Conservation (phyloP, 1,140 invertebrate genomes). For the Lerema accius region DNA sequence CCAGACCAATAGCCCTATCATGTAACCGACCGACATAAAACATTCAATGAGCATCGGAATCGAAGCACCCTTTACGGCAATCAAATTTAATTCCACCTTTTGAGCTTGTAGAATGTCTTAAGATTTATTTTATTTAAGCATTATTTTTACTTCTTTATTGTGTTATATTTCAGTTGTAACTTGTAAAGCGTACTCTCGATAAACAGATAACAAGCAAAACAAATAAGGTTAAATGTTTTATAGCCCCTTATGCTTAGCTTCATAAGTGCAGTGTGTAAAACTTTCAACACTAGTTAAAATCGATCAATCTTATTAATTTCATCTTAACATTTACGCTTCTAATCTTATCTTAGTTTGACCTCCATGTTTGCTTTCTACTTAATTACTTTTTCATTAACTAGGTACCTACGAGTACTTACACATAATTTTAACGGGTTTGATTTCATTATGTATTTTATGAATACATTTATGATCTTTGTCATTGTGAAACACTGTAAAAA, state of each 20-base stretch:
- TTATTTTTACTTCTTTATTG: background rate
- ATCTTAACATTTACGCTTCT: background rate
- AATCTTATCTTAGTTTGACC: background rate
- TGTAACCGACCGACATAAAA: slow-evolving; percentile 44
- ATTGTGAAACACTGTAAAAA: too few relatives aligned
- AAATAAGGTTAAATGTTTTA: too few relatives aligned
- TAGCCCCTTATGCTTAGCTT: too few relatives aligned
- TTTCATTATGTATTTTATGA: too few relatives aligned
- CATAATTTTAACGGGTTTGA: too few relatives aligned
- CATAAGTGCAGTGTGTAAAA: too few relatives aligned
- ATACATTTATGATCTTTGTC: too few relatives aligned
- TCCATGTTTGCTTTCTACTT: too few relatives aligned
- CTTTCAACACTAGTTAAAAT: too few relatives aligned
- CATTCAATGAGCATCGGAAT: slow-evolving; percentile 44
- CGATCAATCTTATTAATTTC: background rate
- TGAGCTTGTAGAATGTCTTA: background rate
- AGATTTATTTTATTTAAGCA: background rate
- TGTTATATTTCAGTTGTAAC: background rate
- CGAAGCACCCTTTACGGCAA: slow-evolving; percentile 39
- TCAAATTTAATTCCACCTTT: slow-evolving; percentile 41
- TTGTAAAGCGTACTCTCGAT: background rate
- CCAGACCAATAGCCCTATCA: slow-evolving; percentile 48
- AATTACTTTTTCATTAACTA: too few relatives aligned
- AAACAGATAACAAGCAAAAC: background rate
- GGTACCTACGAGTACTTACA: too few relatives aligned